Base-by-base conservation (phyloP, 2,888 invertebrate genomes). In the Lepidochrysops patricia region DNA sequence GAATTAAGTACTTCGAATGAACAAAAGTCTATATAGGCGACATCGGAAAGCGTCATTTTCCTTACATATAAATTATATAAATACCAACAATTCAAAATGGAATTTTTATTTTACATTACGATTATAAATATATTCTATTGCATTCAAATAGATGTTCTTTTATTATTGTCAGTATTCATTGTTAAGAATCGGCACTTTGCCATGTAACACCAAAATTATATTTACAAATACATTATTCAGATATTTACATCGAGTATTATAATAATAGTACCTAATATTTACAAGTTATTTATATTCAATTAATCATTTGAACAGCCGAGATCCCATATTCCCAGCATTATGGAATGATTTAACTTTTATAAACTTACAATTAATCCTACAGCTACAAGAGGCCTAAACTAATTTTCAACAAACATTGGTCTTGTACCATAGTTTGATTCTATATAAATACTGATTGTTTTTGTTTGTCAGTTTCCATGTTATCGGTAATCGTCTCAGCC, bases 221-320 rank as follows among this genome's bases (percentile, higher is more conserved):
- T 84, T 79, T 86, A 86, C 84, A 84, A 60, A 78, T 76, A 76
- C 70, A 68, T 68, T 66, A 66, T 67, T 73, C 72, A 71, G 75
- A 74, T 77, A 73, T 67, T 70, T 70, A 68, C 66, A 68, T 61
- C 60, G 61, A 77, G 76, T 75, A 70, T n/a, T n/a, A n/a, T n/a
- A n/a, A n/a, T n/a, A n/a, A n/a, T n/a, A n/a, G n/a, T n/a, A n/a
- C n/a, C n/a, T n/a, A n/a, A n/a, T n/a, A n/a, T 71, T 57, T 84
- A 83, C 84, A 85, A 66, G 72, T 60, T 63, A 71, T 76, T 78
- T 79, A 75, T 76, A 74, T 82, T 81, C 75, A 79, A 84, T 82
- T 84, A 81, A 75, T 79, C 75, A 72, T 85, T 80, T 80, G 84
- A 85, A 87, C 84, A 82, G 84, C 79, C 82, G 88, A 86, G 88